Evolutionary conservation across 1,140 invertebrate genomes (phyloP).

Genomic region (Aphaenogaster rudis): DNA sequence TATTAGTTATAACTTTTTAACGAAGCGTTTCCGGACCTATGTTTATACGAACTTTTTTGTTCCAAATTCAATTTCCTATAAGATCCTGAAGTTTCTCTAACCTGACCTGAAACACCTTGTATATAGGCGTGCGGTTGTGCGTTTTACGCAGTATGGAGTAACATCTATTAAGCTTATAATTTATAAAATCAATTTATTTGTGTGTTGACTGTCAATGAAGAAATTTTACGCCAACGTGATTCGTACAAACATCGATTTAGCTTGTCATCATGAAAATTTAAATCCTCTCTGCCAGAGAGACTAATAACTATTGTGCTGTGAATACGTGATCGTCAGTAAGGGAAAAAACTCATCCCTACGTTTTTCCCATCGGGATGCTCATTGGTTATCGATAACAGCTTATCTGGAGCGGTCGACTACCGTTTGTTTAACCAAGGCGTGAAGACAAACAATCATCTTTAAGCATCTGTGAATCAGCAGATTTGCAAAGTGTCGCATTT

Average conservation of each 20-base stretch:
- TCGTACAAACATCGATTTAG: background rate
- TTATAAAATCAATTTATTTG: background rate
- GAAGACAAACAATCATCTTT: constrained; percentile 15
- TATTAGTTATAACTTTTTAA: no score
- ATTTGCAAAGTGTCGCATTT: background rate
- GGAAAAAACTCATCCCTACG: background rate
- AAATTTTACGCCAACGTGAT: background rate
- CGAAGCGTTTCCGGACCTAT: no score
- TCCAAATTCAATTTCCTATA: no score
- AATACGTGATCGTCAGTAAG: constrained; percentile 7
- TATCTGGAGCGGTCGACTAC: background rate
- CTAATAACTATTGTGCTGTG: constrained; percentile 1
- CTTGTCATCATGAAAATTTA: background rate
- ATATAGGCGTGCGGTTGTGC: background rate
- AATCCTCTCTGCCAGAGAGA: background rate
- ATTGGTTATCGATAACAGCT: constrained; percentile 24
- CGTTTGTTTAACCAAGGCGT: constrained; percentile 16
- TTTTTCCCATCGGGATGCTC: background rate
- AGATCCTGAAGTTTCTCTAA: no score
- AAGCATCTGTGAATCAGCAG: constrained; percentile 12
- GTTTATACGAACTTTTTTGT: no score
- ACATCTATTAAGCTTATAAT: background rate
- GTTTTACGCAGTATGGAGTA: background rate
- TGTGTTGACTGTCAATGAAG: background rate
- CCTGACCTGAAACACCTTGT: no score